Percentiles rank a stretch among this genome's conserved stretches.
These are phyloP conservation scores for Napeogenes inachia DNA, from an alignment of 2,888 invertebrate genomes.

Conservation along the genomic window DNA sequence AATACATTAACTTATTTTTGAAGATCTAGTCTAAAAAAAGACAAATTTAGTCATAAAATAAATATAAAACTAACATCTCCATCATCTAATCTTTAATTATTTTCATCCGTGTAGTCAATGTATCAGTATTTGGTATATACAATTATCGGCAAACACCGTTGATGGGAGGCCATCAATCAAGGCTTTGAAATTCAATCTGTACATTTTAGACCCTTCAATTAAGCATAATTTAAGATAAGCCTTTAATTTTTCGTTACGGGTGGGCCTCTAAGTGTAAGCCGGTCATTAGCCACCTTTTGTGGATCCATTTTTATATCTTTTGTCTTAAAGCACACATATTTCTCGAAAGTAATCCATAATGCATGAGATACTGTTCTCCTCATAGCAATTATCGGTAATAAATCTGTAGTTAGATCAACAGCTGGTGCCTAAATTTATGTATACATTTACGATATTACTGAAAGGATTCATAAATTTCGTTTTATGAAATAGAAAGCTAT, in stretches of 20 bases:
- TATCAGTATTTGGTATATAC: conserved; percentile 43
- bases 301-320: conserved; percentile 58
- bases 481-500: no score
- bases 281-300: conserved; percentile 67
- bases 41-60: no score
- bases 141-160: conserved; percentile 48
- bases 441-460: conserved; percentile 28
- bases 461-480: conserved; percentile 25
- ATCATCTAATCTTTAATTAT: conserved; percentile 25
- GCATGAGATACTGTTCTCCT: conserved; percentile 61
- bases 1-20: no score
- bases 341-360: conserved; percentile 69
- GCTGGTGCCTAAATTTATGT: conserved; percentile 53
- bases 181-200: conserved; percentile 70
- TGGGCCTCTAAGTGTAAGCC: conserved; percentile 69
- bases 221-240: conserved; percentile 74
- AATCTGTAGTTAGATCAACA: conserved; percentile 69
- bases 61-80: background rate
- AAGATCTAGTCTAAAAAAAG: no score
- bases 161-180: conserved; percentile 68
- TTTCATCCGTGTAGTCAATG: conserved; percentile 50
- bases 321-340: conserved; percentile 66
- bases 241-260: conserved; percentile 74
- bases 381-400: conserved; percentile 74
- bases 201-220: conserved; percentile 70